phyloP scores from a whole-genome alignment of 2,797 vertebrate genomes.

The Falco cherrug region DNA sequence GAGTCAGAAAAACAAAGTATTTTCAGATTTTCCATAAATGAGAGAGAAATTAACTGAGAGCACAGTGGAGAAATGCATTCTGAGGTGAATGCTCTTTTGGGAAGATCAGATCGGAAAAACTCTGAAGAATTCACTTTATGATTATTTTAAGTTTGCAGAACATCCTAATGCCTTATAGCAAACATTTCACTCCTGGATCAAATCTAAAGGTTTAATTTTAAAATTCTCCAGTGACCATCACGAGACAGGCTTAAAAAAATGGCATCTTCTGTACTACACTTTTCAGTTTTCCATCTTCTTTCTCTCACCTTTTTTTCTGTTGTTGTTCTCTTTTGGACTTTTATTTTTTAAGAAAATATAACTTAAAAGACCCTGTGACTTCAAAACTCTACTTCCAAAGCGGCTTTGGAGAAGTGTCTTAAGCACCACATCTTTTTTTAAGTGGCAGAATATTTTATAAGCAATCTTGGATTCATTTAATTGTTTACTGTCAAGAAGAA shows the following conservation, averaged over 20 bases:
- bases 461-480: fast-evolving
- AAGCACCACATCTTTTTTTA: background rate
- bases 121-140: background rate
- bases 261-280: background rate
- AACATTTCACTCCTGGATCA: background rate
- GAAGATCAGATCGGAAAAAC: background rate
- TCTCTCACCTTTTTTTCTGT: background rate
- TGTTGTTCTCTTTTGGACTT: background rate
- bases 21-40: background rate
- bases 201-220: background rate
- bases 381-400: background rate
- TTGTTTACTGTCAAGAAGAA: background rate
- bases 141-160: background rate
- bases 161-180: background rate
- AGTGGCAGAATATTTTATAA: background rate
- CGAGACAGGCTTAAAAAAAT: background rate
- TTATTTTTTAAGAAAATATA: background rate
- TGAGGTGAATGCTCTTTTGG: background rate
- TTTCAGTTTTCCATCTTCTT: background rate
- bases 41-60: background rate
- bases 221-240: background rate
- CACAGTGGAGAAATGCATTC: background rate
- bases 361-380: background rate
- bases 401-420: background rate
- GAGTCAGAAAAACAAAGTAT: background rate